Evolutionary conservation across 2,797 vertebrate genomes (phyloP).

Genomic region (Pantherophis vulpinus): DNA sequence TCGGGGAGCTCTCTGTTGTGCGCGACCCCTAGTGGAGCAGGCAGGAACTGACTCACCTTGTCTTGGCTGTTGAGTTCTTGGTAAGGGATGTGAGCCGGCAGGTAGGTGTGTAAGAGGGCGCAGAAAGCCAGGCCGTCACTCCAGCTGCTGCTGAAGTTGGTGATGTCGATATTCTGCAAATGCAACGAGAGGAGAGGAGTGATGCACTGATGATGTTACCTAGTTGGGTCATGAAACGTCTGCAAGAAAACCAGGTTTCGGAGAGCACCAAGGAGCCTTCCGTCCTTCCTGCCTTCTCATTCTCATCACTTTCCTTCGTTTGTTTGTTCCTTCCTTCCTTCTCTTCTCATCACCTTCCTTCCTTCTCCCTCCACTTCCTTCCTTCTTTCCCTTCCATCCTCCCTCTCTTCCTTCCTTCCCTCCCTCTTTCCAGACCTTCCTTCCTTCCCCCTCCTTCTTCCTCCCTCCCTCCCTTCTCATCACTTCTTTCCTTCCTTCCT

Average conservation of each 20-base stretch:
- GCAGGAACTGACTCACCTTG: conserved; percentile 81
- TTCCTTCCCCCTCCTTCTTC: too few relatives aligned
- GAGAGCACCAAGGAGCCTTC: background rate
- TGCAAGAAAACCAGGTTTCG: background rate
- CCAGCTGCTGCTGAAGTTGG: conserved; percentile 95
- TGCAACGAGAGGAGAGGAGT: conserved; percentile 8
- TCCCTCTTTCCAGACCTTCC: too few relatives aligned
- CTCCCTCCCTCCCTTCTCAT: too few relatives aligned
- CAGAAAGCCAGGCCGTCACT: conserved; percentile 89
- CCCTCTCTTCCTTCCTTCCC: too few relatives aligned
- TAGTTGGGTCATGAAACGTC: background rate
- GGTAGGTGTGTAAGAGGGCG: conserved; percentile 86
- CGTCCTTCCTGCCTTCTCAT: too few relatives aligned
- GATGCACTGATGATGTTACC: background rate
- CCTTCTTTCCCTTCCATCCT: too few relatives aligned
- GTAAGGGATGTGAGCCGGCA: conserved; percentile 91
- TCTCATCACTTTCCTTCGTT: too few relatives aligned
- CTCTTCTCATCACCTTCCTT: too few relatives aligned
- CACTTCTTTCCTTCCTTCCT: too few relatives aligned
- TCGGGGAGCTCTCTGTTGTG: background rate
- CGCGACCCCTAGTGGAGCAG: background rate
- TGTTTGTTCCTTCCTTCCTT: too few relatives aligned
- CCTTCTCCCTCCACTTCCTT: too few relatives aligned
- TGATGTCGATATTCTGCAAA: conserved; percentile 86
- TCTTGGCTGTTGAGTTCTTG: conserved; percentile 88